Evolutionary conservation across 2,797 vertebrate species (phyloP).

Genomic region (Pseudochirops cupreus): DNA sequence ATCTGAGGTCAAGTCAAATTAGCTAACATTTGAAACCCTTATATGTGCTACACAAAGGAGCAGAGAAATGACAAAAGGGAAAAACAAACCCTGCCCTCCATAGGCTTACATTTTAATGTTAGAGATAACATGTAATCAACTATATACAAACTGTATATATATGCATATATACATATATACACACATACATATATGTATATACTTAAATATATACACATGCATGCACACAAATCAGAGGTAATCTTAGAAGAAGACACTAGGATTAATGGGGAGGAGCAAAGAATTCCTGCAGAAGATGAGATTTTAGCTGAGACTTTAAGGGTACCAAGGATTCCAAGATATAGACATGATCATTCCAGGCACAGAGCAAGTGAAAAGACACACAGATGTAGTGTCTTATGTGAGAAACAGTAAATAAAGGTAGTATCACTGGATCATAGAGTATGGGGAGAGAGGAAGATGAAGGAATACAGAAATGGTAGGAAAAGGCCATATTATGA

Average conservation of each 20-base stretch:
- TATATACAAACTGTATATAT: background rate
- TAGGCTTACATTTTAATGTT: background rate
- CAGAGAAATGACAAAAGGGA: background rate
- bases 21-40: background rate
- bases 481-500: background rate
- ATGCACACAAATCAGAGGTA: background rate
- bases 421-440: background rate
- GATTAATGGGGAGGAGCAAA: background rate
- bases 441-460: background rate
- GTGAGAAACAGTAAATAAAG: background rate
- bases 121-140: background rate
- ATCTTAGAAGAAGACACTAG: background rate
- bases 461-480: background rate
- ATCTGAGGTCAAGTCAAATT: background rate
- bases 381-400: background rate
- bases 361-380: background rate
- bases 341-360: background rate
- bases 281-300: background rate
- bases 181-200: no score
- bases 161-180: no score
- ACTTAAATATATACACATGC: no score
- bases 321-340: background rate
- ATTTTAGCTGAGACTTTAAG: background rate
- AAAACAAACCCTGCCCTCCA: background rate
- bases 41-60: background rate